Conservation (phyloP, 2,888 invertebrate genomes). For the Amorpha juglandis region DNA sequence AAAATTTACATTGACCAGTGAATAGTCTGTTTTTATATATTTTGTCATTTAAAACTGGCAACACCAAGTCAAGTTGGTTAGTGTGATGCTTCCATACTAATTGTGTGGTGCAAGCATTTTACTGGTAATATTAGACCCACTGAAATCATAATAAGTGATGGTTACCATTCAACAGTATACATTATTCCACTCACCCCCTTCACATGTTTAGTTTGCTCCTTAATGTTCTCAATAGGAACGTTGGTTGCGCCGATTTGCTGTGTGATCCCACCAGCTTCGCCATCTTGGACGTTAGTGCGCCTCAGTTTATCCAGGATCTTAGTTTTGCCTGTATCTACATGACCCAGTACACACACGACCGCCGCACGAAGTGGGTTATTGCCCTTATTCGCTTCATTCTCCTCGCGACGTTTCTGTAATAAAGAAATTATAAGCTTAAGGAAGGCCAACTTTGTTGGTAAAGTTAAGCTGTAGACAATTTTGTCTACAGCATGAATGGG, state of each 20-base stretch:
- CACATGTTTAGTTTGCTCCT: constrained; percentile 96
- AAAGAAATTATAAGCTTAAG: neutral
- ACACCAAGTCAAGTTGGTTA: no score
- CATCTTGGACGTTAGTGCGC: constrained; percentile 95
- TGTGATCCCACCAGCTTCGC: constrained; percentile 99
- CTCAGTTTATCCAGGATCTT: constrained; percentile 98
- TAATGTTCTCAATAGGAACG: constrained; percentile 97
- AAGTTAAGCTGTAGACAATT: no score
- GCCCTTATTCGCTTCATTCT: constrained; percentile 74
- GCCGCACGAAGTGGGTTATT: constrained; percentile 91
- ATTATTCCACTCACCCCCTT: constrained; percentile 88
- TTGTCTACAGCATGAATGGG: no score
- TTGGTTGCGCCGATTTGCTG: constrained; percentile 99
- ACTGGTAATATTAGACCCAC: no score
- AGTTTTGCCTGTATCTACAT: constrained; percentile 99
- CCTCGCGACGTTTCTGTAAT: constrained; percentile 75
- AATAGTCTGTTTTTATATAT: no score
- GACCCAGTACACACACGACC: constrained; percentile 99
- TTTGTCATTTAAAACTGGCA: no score
- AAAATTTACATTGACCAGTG: no score
- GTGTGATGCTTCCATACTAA: no score
- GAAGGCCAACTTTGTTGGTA: no score
- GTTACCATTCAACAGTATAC: neutral
- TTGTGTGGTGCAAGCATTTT: no score
- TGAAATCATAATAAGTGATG: no score